A percentile compares a stretch with the other conserved stretches of the same genome.
Conservation (phyloP, 2,797 vertebrate genomes). For the Leuciscus waleckii region DNA sequence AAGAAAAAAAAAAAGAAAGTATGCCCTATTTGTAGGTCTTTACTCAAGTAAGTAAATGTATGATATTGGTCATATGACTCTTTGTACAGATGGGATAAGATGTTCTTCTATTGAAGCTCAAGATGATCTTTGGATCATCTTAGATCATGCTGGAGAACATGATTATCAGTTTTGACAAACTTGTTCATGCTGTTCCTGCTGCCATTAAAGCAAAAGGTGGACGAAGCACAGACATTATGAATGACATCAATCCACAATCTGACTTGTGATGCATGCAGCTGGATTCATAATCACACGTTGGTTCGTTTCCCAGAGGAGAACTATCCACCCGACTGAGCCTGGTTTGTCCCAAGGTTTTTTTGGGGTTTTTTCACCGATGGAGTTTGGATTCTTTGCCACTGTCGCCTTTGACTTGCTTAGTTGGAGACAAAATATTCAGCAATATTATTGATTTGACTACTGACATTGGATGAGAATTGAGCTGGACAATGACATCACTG, state of each 20-base stretch:
- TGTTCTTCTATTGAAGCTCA: background rate
- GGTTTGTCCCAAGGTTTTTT: too few relatives aligned
- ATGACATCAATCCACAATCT: background rate
- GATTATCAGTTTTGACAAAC: background rate
- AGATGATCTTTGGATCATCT: background rate
- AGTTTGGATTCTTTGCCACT: background rate
- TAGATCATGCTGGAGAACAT: background rate
- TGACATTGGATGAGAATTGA: too few relatives aligned
- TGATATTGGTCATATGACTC: background rate
- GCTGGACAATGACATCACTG: too few relatives aligned
- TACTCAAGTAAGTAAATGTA: background rate
- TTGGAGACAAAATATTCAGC: too few relatives aligned
- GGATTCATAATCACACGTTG: background rate
- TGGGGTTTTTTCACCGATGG: background rate
- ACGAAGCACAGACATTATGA: background rate
- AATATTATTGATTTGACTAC: too few relatives aligned
- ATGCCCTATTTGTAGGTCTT: background rate
- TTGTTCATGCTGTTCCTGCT: background rate
- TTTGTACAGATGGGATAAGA: background rate
- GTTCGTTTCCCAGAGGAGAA: background rate
- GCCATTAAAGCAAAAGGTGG: background rate
- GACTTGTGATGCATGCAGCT: background rate
- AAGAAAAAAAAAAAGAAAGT: background rate
- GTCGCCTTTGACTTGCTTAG: background rate
- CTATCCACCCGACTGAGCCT: background rate